Evolutionary conservation across 2,797 vertebrate genomes (phyloP), one percentile per base, ranked within the genome.

Genomic region (Microctenopoma steveboyesi): DNA sequence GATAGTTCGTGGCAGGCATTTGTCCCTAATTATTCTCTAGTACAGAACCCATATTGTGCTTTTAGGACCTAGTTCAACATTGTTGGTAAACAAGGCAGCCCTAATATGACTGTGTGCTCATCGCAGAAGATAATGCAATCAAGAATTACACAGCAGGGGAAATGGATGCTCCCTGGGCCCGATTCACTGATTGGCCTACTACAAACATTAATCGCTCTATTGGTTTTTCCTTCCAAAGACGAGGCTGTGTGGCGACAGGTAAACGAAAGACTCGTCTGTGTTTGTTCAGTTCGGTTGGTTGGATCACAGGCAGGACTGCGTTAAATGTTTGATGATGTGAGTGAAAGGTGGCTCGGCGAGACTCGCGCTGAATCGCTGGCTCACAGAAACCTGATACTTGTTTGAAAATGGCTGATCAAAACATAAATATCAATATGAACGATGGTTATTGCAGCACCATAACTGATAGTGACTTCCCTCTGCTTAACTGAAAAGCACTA

Each of bases 181-280:
- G 43, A 74, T 47, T 51, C 56, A 45, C 70, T 82, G 72, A 88
- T 90, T 88, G 72, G 55, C 63, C 72, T 47, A 67, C 74, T 77
- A 68, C 73, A 72, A 84, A 72, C 80, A 83, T 60, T 62, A 80
- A 83, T 81, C 45, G 6, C 78, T 69, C 72, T 59, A 45, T 89
- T 84, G 83, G 54, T 81, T 85, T 82, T 88, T 69, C 68, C 65
- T 81, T 75, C 78, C 46, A 67, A 76, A 79, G 69, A 56, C 50
- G 39, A 67, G 33, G 45, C 42, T 73, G 72, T 61, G 69, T 37
- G 50, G 75, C 55, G 63, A 78, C 73, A 86, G 68, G 80, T 74
- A 65, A 77, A 76, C 6, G 0, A 72, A 53, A 25, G 37, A 43
- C 49, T 33, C 74, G 51, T 70, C 69, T 74, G 64, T 78, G 74